A percentile compares a stretch with the other conserved stretches of the same genome.
Conservation (phyloP, 2,797 vertebrate genomes). For the Luscinia megarhynchos region DNA sequence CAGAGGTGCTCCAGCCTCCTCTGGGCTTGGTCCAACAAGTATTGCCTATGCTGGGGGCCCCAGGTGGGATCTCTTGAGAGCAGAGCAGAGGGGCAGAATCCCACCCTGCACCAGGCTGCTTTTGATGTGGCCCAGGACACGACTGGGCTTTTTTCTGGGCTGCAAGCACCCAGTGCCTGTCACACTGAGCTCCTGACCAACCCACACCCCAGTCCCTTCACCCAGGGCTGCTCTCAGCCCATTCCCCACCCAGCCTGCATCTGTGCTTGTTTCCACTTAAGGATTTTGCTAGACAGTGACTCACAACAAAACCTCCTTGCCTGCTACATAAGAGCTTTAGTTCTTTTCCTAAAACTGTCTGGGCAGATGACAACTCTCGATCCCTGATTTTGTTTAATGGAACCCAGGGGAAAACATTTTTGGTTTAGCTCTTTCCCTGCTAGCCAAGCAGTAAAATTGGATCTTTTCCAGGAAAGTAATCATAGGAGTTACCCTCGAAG, state of each 20-base stretch:
- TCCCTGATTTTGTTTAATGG: neutral
- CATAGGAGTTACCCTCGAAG: neutral
- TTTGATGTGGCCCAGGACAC: neutral
- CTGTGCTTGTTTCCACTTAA: neutral
- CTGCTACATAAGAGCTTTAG: neutral
- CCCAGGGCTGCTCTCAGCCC: neutral
- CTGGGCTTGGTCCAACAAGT: neutral
- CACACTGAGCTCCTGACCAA: neutral
- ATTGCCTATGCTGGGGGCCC: fast-evolving
- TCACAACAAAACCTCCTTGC: neutral
- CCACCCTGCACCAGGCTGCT: fast-evolving
- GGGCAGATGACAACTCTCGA: neutral
- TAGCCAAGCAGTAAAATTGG: neutral
- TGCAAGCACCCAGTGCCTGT: neutral
- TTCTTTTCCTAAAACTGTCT: neutral
- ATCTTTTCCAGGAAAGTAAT: neutral
- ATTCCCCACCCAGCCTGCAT: neutral
- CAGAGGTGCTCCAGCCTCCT: neutral
- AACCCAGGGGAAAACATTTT: neutral
- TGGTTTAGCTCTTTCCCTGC: neutral
- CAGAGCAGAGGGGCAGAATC: neutral
- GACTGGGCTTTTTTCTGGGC: fast-evolving
- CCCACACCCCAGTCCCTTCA: fast-evolving
- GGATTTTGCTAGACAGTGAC: neutral
- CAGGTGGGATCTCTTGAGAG: neutral